These are phyloP conservation scores for Trissoscelio sp. DNA, from an alignment of 2,888 invertebrate genomes.

Conservation along the genomic window DNA sequence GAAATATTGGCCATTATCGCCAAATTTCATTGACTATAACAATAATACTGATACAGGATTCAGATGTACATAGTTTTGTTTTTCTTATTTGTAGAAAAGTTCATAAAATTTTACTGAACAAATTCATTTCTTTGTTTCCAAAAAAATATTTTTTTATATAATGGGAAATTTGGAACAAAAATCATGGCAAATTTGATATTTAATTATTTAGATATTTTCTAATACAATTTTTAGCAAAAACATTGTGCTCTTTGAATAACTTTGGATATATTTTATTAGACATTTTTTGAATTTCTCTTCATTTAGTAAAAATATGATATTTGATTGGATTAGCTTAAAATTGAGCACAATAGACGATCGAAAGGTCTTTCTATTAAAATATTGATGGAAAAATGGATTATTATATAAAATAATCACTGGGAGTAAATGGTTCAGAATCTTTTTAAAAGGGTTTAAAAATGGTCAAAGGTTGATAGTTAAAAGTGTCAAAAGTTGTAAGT, in stretches of 20 bases:
- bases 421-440: slow-evolving; percentile 22
- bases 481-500: slow-evolving; percentile 50
- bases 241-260: neutral
- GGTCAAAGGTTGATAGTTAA: slow-evolving; percentile 33
- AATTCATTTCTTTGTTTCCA: slow-evolving; percentile 44
- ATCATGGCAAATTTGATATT: too few relatives aligned
- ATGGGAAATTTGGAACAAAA: too few relatives aligned
- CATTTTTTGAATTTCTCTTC: too few relatives aligned
- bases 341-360: slow-evolving; percentile 27
- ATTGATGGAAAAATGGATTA: neutral
- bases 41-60: slow-evolving; percentile 76
- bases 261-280: too few relatives aligned
- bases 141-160: too few relatives aligned
- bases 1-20: slow-evolving; percentile 53
- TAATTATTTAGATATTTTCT: too few relatives aligned
- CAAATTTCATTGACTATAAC: slow-evolving; percentile 63
- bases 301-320: slow-evolving; percentile 43
- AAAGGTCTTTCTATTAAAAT: slow-evolving; percentile 25
- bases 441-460: slow-evolving; percentile 36
- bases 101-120: slow-evolving; percentile 30
- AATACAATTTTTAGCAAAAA: neutral
- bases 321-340: slow-evolving; percentile 1
- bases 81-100: slow-evolving; percentile 66
- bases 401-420: slow-evolving; percentile 13
- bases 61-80: slow-evolving; percentile 71